Percentiles rank a stretch among this genome's conserved stretches.
These are phyloP conservation scores for Sisyra nigra DNA, from an alignment of 2,888 invertebrate genomes.

Conservation along the genomic window DNA sequence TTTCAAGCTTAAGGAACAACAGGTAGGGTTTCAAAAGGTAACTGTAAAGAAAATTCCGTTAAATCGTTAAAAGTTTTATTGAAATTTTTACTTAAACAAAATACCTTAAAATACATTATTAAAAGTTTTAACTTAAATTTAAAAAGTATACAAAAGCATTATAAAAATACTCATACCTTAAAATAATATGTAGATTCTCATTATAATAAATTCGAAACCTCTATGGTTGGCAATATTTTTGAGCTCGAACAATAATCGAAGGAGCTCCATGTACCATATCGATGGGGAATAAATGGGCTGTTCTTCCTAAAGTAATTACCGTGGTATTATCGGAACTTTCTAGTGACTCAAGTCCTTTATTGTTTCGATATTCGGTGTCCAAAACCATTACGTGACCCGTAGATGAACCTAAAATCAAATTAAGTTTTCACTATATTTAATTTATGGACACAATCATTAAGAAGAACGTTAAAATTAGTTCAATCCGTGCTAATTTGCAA, in stretches of 20 bases:
- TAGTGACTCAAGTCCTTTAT: not conserved
- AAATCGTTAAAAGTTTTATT: too few species aligned
- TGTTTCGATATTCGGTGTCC: not conserved
- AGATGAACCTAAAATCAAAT: not conserved
- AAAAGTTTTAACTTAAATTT: too few species aligned
- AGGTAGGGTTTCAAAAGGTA: too few species aligned
- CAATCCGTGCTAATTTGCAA: too few species aligned
- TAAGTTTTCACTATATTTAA: not conserved
- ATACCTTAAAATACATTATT: too few species aligned
- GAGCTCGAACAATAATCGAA: not conserved
- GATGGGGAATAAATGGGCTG: not conserved
- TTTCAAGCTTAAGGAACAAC: too few species aligned
- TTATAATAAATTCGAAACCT: not conserved
- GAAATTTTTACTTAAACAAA: too few species aligned
- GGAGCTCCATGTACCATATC: constrained; percentile 1
- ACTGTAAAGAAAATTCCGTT: too few species aligned
- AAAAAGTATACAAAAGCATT: not conserved
- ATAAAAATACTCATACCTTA: not conserved
- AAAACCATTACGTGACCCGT: not conserved
- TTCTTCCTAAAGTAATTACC: not conserved
- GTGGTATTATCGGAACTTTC: constrained; percentile 1
- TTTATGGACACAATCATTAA: too few species aligned
- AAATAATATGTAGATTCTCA: not conserved
- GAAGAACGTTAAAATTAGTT: too few species aligned
- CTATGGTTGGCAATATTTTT: not conserved